Base-by-base conservation (phyloP, 2,888 invertebrate species). In the Tetanocera ferruginea region DNA sequence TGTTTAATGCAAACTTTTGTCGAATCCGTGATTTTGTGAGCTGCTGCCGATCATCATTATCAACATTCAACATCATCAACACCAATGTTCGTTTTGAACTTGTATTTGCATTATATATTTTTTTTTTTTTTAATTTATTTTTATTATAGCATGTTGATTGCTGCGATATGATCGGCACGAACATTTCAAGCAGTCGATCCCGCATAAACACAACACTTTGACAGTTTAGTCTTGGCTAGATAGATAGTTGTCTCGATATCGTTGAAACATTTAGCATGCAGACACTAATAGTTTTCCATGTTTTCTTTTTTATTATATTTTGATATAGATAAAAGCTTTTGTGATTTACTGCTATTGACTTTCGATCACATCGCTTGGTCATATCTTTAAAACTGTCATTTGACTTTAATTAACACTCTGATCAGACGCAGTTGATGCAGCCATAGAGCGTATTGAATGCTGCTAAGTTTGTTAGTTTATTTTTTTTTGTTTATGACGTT, bases 1-100 rank as follows among this genome's bases (percentile, higher is more conserved):
- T 80, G 82, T 84, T 85, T 84, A 82, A 85, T 85, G 80, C 67
- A 80, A 76, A 80, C 81, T 82, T 82, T 82, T 83, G 82, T 83
- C 82, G 77, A 81, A 80, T 83, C 82, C 81, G 80, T 83, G 81
- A 80, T 83, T 79, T 81, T 83, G 81, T 83, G 80, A 81, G 81
- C 82, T 76, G 72, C 76, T 82, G 80, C 76, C 78, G 81, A 28
- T 60, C 43, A 28, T 62, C 49, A 23, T 60, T 60, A 43, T 78
- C 74, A 76, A 76, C 73, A 76, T 70, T 37, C 37, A 37, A 37
- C 37, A 37, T 37, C 37, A 37, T 37, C 37, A 37, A 1, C 5
- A 37, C 37, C 37, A 43, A 43, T 43, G 43, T 43, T 43, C 43
- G 14, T 43, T 43, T 43, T 43, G 43, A 43, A 43, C 43, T 43